phyloP scores from a whole-genome alignment of 2,113 vertebrate species.

The Cinclus mexicanus region DNA sequence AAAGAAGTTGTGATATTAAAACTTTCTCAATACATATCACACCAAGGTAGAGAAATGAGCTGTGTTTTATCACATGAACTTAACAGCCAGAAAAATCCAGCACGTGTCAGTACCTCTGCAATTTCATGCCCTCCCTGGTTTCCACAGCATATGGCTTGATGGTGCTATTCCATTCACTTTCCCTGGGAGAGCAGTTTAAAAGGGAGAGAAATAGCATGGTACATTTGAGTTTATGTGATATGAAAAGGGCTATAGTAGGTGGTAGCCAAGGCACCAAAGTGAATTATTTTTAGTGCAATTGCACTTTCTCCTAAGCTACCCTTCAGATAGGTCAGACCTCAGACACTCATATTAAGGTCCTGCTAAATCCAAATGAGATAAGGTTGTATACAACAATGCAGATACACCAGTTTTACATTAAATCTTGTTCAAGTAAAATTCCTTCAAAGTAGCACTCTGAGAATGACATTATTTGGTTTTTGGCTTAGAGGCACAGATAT shows the following conservation, averaged over 20 bases:
- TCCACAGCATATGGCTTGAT: slow-evolving; percentile 66
- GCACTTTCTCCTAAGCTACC: slow-evolving; percentile 35
- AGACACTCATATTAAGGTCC: slow-evolving; percentile 4
- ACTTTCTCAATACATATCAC: neutral
- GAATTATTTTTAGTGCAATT: slow-evolving; percentile 58
- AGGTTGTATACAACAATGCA: neutral
- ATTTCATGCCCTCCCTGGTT: slow-evolving; percentile 17
- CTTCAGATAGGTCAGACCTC: slow-evolving; percentile 15
- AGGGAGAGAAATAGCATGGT: slow-evolving; percentile 62
- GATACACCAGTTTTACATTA: neutral
- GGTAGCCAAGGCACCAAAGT: slow-evolving; percentile 35
- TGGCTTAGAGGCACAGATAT: neutral
- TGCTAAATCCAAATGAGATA: slow-evolving; percentile 24
- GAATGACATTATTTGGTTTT: neutral
- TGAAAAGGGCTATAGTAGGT: slow-evolving; percentile 59
- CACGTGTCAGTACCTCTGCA: neutral
- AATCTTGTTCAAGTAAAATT: neutral
- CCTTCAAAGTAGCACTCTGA: neutral
- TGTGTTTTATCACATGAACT: slow-evolving; percentile 9
- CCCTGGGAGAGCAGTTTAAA: slow-evolving; percentile 61
- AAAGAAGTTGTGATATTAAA: neutral
- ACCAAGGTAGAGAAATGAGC: neutral
- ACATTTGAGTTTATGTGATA: slow-evolving; percentile 72
- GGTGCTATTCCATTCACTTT: slow-evolving; percentile 43
- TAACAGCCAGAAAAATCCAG: neutral